Evolutionary conservation across 2,113 vertebrate genomes (phyloP).

Genomic region (Herpailurus yagouaroundi): DNA sequence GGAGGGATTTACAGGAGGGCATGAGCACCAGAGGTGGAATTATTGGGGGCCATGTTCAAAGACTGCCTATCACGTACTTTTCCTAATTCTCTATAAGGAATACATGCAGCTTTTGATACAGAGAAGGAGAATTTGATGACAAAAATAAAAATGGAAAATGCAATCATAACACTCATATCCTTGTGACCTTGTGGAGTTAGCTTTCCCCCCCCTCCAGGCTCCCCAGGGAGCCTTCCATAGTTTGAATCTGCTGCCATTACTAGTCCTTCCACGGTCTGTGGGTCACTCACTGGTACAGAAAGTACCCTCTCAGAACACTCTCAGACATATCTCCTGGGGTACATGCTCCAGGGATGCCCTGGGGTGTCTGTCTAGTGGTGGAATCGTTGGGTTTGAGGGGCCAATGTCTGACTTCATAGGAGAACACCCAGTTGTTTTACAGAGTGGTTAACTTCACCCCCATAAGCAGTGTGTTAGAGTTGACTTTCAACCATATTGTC

Average conservation of each 20-base stretch:
- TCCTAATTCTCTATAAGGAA: neutral
- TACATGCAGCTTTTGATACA: neutral
- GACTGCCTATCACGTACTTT: neutral
- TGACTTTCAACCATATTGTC: neutral
- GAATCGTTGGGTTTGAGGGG: neutral
- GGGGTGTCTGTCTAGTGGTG: neutral
- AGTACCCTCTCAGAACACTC: neutral
- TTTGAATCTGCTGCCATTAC: neutral
- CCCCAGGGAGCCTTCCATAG: neutral
- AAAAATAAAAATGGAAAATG: neutral
- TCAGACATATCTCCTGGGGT: rapidly evolving
- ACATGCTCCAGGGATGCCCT: neutral
- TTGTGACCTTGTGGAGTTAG: no score
- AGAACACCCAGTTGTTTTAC: neutral
- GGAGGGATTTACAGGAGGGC: neutral
- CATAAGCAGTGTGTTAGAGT: neutral
- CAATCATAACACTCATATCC: neutral
- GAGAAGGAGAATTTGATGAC: neutral
- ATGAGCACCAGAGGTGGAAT: neutral
- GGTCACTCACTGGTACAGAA: neutral
- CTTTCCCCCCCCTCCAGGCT: neutral
- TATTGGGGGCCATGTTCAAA: no score
- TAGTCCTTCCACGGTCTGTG: neutral
- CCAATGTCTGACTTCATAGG: neutral
- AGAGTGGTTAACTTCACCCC: neutral